These are phyloP conservation scores for Isurus oxyrinchus DNA, from an alignment of 2,113 vertebrate species.

Conservation along the genomic window DNA sequence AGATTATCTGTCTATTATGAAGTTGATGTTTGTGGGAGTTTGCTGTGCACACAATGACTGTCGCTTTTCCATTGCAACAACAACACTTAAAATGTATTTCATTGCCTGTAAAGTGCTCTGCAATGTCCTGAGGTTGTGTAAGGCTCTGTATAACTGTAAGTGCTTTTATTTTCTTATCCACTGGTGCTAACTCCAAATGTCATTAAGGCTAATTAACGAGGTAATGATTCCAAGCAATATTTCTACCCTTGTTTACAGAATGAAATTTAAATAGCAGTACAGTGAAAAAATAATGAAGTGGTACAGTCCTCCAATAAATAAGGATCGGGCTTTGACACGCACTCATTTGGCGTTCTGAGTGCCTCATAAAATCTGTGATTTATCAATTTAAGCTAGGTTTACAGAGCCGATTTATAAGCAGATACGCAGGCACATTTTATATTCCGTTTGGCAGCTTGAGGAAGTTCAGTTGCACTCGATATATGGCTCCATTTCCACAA, in stretches of 20 bases:
- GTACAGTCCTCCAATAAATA: background rate
- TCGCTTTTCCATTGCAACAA: background rate
- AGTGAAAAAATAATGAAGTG: conserved; percentile 16
- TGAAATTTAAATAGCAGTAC: background rate
- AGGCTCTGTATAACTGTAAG: background rate
- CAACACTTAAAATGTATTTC: background rate
- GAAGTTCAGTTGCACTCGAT: conserved; percentile 59
- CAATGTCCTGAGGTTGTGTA: background rate
- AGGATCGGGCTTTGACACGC: conserved; percentile 2
- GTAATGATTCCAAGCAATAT: background rate
- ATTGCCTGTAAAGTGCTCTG: background rate
- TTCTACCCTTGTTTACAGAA: background rate
- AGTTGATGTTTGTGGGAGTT: background rate
- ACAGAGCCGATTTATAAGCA: conserved; percentile 23
- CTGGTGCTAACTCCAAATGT: background rate
- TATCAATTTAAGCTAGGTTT: conserved; percentile 7
- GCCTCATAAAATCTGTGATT: conserved; percentile 16
- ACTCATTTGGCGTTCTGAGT: conserved; percentile 10
- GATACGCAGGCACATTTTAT: background rate
- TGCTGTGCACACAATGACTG: background rate
- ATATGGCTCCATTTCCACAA: conserved; percentile 65
- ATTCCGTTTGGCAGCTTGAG: background rate
- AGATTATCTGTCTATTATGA: background rate
- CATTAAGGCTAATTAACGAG: conserved; percentile 1
- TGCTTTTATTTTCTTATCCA: background rate